These are phyloP conservation scores for Oasisia sp. DNA, from an alignment of 2,888 invertebrate species.

Conservation along the genomic window DNA sequence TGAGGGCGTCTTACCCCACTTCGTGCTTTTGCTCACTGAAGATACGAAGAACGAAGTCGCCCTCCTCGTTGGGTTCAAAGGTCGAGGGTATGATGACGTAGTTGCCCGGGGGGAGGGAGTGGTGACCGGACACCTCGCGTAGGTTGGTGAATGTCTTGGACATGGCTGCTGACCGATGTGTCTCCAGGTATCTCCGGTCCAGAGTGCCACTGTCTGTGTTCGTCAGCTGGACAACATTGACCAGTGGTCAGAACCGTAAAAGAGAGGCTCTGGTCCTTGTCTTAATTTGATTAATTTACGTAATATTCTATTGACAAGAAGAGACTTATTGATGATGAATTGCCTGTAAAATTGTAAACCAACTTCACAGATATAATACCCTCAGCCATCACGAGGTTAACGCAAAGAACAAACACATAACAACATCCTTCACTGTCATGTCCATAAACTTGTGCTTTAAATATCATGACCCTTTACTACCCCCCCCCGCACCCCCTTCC, in stretches of 20 bases:
- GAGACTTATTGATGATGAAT: too few relatives aligned
- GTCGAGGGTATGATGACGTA: conserved; percentile 96
- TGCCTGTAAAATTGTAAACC: too few relatives aligned
- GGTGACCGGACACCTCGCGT: conserved; percentile 89
- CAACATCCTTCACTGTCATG: too few relatives aligned
- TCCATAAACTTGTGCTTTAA: too few relatives aligned
- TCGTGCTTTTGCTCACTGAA: conserved; percentile 80
- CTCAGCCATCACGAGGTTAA: too few relatives aligned
- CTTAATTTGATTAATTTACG: too few relatives aligned
- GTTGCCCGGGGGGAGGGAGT: conserved; percentile 89
- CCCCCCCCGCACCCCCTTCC: too few relatives aligned
- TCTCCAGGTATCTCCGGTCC: conserved; percentile 39
- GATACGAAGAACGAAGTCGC: conserved; percentile 91
- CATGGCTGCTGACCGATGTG: conserved; percentile 29
- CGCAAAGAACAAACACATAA: too few relatives aligned
- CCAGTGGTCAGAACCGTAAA: background rate
- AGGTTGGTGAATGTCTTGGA: conserved; percentile 82
- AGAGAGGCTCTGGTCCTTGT: too few relatives aligned
- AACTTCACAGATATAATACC: too few relatives aligned
- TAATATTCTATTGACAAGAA: too few relatives aligned
- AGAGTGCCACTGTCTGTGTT: conserved; percentile 32
- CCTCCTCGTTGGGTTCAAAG: conserved; percentile 94
- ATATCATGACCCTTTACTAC: too few relatives aligned
- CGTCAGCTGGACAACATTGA: conserved; percentile 23
- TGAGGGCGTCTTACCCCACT: background rate